These are phyloP conservation scores for Hydrolagus affinis DNA, from an alignment of 2,113 vertebrate genomes.

Conservation along the genomic window DNA sequence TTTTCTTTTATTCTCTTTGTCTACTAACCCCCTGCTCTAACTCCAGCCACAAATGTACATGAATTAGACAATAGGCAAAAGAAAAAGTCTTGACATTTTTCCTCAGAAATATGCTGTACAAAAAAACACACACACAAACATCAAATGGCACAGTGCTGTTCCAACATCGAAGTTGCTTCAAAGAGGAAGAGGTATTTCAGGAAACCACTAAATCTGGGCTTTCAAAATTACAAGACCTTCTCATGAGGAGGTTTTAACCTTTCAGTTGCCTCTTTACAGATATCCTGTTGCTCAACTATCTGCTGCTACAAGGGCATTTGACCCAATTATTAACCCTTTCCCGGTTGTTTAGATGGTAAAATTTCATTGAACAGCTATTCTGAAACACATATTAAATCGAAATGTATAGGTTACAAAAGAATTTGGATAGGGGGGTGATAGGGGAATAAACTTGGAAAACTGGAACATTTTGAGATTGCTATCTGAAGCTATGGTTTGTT, in stretches of 20 bases:
- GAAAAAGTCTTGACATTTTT: slow-evolving; percentile 22
- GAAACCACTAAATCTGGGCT: slow-evolving; percentile 38
- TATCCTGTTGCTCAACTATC: not conserved
- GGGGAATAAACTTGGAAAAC: too few species aligned
- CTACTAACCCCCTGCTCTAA: not conserved
- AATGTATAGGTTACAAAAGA: too few species aligned
- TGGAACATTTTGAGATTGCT: too few species aligned
- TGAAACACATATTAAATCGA: too few species aligned
- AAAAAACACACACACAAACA: slow-evolving; percentile 42
- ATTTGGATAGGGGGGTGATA: too few species aligned
- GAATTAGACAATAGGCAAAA: not conserved
- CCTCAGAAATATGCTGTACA: slow-evolving; percentile 44
- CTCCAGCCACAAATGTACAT: slow-evolving; percentile 17
- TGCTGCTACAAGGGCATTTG: not conserved
- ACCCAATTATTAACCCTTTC: not conserved
- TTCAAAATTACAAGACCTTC: not conserved
- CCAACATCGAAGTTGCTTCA: slow-evolving; percentile 42
- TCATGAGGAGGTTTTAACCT: not conserved
- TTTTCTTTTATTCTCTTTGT: not conserved
- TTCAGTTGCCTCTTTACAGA: not conserved
- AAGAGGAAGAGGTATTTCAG: slow-evolving; percentile 46
- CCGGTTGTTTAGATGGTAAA: not conserved
- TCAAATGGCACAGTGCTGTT: slow-evolving; percentile 44
- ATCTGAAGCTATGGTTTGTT: too few species aligned
- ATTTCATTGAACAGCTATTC: not conserved